A percentile compares a stretch with the other conserved stretches of the same genome.
Conservation (phyloP, 2,888 invertebrate species). For the Aspidapion aeneum region DNA sequence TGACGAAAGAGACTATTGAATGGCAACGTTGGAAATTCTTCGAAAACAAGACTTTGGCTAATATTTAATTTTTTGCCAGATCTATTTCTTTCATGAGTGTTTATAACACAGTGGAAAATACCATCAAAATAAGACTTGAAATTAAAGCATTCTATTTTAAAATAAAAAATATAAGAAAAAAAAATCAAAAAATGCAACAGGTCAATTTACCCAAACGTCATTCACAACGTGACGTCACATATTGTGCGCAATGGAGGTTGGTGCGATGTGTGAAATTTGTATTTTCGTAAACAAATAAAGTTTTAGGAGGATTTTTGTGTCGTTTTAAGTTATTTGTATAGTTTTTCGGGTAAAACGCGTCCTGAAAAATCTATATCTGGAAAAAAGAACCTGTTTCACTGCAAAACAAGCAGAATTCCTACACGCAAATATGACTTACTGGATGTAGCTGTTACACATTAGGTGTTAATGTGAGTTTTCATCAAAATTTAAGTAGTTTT, state of each 20-base stretch:
- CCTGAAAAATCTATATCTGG: too few relatives aligned
- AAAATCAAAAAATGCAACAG: constrained; percentile 5
- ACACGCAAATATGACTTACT: constrained; percentile 26
- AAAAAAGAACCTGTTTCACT: constrained; percentile 7
- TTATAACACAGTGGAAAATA: too few relatives aligned
- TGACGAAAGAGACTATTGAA: too few relatives aligned
- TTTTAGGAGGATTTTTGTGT: constrained; percentile 8
- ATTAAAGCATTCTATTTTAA: constrained; percentile 3
- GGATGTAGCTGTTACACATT: constrained; percentile 36
- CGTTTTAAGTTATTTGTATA: constrained; percentile 4
- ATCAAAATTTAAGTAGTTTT: background rate
- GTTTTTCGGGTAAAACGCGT: too few relatives aligned
- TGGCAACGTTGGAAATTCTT: constrained; percentile 23
- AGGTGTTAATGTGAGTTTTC: background rate
- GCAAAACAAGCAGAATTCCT: background rate
- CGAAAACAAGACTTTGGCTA: background rate
- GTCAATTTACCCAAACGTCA: constrained; percentile 8
- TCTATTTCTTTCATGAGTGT: too few relatives aligned
- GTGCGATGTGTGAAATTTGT: constrained; percentile 23
- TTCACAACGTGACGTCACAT: constrained; percentile 8
- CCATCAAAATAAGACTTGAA: too few relatives aligned
- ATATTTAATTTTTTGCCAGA: constrained; percentile 8
- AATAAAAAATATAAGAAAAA: constrained; percentile 5
- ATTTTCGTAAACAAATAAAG: constrained; percentile 27
- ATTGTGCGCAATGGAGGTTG: constrained; percentile 27